Percentiles rank a stretch among this genome's conserved stretches.
Conservation (phyloP, 2,797 vertebrate species). For the Clarias laeviceps region DNA sequence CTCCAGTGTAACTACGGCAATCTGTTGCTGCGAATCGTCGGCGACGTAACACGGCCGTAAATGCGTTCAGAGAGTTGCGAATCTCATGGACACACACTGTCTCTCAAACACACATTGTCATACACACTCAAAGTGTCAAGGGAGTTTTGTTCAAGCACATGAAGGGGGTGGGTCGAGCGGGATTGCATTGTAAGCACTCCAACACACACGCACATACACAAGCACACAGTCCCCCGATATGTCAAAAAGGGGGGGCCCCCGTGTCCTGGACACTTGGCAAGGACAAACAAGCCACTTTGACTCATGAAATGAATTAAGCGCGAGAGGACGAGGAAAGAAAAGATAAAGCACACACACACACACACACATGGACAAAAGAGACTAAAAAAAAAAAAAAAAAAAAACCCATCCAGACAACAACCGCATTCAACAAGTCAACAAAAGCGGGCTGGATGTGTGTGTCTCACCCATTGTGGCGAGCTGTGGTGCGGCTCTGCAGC, state of each 20-base stretch:
- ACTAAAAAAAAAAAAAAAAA: constrained; percentile 48
- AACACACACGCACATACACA: constrained; percentile 38
- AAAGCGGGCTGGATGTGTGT: constrained; percentile 55
- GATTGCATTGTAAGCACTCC: constrained; percentile 79
- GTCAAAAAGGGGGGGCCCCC: constrained; percentile 74
- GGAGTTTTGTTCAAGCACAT: constrained; percentile 78
- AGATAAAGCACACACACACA: constrained; percentile 13
- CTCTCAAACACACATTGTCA: constrained; percentile 37
- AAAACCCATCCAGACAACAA: constrained; percentile 51
- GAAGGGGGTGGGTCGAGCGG: constrained; percentile 66
- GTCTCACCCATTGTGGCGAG: constrained; percentile 85
- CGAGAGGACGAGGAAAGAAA: constrained; percentile 42
- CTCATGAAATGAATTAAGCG: constrained; percentile 42
- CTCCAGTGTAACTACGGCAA: constrained; percentile 83
- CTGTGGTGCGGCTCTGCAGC: constrained; percentile 74
- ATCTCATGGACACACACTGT: background rate
- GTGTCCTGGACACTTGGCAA: constrained; percentile 73
- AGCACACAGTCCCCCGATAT: constrained; percentile 68
- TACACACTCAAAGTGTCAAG: constrained; percentile 68
- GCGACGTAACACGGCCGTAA: constrained; percentile 72
- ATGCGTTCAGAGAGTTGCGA: constrained; percentile 70
- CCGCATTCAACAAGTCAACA: constrained; percentile 81
- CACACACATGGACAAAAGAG: constrained; percentile 53
- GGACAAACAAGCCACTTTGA: constrained; percentile 65
- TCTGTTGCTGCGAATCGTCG: constrained; percentile 81